phyloP scores from a whole-genome alignment of 2,113 vertebrate species.

The Propithecus coquereli region DNA sequence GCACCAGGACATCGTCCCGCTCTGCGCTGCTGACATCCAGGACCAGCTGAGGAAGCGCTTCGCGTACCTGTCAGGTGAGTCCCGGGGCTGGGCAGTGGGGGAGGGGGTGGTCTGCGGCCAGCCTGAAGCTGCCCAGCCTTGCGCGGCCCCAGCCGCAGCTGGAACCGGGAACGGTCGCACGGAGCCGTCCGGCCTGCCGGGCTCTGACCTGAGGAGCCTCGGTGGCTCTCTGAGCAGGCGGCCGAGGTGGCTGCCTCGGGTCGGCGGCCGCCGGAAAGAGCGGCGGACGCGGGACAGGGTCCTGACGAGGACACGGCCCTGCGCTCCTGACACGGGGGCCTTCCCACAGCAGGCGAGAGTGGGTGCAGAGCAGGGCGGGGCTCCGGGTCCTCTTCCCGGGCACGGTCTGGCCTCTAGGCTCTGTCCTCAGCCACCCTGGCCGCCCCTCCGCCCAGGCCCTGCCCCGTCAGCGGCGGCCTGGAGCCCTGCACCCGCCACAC shows the following conservation, averaged over 20 bases:
- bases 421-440: background rate
- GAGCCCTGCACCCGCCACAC: background rate
- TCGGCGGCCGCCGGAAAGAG: background rate
- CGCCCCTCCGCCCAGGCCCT: background rate
- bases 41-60: conserved; percentile 94
- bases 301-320: background rate
- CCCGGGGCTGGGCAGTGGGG: rapidly evolving
- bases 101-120: background rate
- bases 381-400: background rate
- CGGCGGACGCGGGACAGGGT: background rate
- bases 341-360: background rate
- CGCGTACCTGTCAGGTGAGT: conserved; percentile 94
- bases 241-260: too few relatives aligned
- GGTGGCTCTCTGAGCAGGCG: too few relatives aligned
- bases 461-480: background rate
- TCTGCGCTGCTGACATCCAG: conserved; percentile 92
- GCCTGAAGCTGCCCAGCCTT: background rate
- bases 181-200: background rate
- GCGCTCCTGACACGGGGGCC: background rate
- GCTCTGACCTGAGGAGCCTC: background rate
- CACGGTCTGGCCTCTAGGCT: background rate
- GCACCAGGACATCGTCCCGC: conserved; percentile 92
- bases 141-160: background rate
- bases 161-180: background rate
- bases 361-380: background rate